A percentile compares a stretch with the other conserved stretches of the same genome.
These are phyloP conservation scores for Merodon equestris DNA, from an alignment of 2,888 invertebrate species.

Conservation along the genomic window DNA sequence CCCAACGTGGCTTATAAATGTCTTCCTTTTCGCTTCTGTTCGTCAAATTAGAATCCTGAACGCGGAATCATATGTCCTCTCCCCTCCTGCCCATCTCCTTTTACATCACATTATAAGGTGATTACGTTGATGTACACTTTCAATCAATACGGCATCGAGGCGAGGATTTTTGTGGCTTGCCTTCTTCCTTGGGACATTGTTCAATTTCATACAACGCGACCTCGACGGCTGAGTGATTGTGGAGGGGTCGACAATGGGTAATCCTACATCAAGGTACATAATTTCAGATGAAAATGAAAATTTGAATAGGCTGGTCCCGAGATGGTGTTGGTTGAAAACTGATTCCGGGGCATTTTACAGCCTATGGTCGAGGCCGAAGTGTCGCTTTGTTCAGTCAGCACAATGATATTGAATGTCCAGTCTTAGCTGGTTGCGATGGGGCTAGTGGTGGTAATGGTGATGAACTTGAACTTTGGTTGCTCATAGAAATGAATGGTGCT, in stretches of 20 bases:
- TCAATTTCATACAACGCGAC: constrained; percentile 9
- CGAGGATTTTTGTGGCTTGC: not conserved
- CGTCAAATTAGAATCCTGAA: constrained; percentile 24
- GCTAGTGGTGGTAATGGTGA: no score
- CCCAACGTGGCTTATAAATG: constrained; percentile 15
- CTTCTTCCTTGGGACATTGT: constrained; percentile 12
- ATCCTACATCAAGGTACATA: not conserved
- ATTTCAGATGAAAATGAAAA: not conserved
- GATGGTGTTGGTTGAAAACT: no score
- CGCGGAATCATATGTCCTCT: constrained; percentile 9
- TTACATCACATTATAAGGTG: constrained; percentile 30
- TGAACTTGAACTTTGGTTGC: not conserved
- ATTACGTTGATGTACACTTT: constrained; percentile 56
- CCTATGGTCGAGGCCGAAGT: no score
- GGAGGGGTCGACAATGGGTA: not conserved
- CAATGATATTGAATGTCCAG: no score
- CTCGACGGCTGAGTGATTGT: not conserved
- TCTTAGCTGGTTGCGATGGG: no score
- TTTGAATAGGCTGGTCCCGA: no score
- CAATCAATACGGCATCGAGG: constrained; percentile 38
- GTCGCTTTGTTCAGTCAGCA: no score
- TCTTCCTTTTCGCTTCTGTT: constrained; percentile 1
- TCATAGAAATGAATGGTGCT: no score
- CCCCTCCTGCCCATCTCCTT: not conserved
- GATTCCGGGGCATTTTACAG: no score